Percentiles rank a stretch among this genome's conserved stretches.
Conservation (phyloP, 2,113 vertebrate genomes). For the Ctenomys sociabilis region DNA sequence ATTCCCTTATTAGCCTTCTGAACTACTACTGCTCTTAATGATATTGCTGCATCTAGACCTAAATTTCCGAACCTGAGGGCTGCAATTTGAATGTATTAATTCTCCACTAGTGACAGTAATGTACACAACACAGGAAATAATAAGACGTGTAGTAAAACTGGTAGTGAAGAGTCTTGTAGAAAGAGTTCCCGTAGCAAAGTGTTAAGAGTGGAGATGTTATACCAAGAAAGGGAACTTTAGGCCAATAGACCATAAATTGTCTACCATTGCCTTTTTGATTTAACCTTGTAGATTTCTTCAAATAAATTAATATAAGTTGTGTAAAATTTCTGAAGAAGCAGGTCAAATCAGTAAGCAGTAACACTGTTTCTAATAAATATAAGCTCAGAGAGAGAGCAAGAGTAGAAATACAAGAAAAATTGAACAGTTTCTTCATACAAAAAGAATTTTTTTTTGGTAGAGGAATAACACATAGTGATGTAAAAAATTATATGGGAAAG, state of each 20-base stretch:
- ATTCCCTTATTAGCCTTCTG: background rate
- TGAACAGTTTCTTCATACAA: background rate
- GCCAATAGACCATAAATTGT: no score
- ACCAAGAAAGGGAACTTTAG: background rate
- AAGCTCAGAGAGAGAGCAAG: background rate
- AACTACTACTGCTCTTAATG: background rate
- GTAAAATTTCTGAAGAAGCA: background rate
- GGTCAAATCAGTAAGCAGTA: background rate
- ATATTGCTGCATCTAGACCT: background rate
- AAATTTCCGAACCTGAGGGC: conserved; percentile 13
- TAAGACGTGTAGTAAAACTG: background rate
- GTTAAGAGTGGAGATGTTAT: background rate
- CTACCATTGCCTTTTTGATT: background rate
- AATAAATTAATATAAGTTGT: conserved; percentile 16
- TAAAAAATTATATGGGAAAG: background rate
- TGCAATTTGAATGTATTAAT: background rate
- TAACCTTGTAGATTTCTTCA: background rate
- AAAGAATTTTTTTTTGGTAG: background rate
- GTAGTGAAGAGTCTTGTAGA: background rate
- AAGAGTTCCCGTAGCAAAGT: background rate
- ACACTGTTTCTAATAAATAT: background rate
- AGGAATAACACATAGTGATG: background rate
- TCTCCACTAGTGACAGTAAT: background rate
- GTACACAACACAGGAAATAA: background rate
- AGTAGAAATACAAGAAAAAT: background rate